A percentile compares a stretch with the other conserved stretches of the same genome.
Evolutionary conservation across 92 coral and sea anemone genomes (phyloP).

Genomic region (Galaxea fascicularis): DNA sequence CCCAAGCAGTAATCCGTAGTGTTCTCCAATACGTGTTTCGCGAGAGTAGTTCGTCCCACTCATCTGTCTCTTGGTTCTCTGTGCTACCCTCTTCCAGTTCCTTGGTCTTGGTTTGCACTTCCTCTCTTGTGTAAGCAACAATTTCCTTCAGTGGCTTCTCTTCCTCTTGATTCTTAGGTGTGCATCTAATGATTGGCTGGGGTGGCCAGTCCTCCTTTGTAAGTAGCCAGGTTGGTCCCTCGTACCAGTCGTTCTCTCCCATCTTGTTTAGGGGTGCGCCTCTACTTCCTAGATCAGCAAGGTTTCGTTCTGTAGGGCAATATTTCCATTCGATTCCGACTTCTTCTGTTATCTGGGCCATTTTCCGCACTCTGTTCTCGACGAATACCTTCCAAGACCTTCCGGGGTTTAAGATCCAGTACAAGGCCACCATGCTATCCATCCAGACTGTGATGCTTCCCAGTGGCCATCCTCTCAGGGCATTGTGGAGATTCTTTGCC

Average conservation of each 20-base stretch:
- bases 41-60: slow-evolving; percentile 53
- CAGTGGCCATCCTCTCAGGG: slow-evolving; percentile 38
- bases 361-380: slow-evolving; percentile 51
- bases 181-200: slow-evolving; percentile 39
- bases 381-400: no score
- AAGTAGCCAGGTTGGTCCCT: slow-evolving; percentile 61
- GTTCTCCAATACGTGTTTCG: slow-evolving; percentile 23
- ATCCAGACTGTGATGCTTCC: slow-evolving; percentile 42
- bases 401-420: slow-evolving; percentile 53
- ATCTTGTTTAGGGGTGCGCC: slow-evolving; percentile 60
- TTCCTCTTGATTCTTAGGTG: slow-evolving; percentile 28
- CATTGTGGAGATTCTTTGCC: slow-evolving; percentile 11
- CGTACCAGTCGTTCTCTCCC: slow-evolving; percentile 36
- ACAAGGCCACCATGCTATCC: slow-evolving; percentile 54
- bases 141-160: not conserved
- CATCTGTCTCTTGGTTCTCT: slow-evolving; percentile 58
- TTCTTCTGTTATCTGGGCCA: slow-evolving; percentile 48
- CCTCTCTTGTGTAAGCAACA: slow-evolving; percentile 27
- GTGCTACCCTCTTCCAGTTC: no score
- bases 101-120: no score
- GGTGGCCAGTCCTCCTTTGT: slow-evolving; percentile 46
- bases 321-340: slow-evolving; percentile 35
- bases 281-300: slow-evolving; percentile 65
- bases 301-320: slow-evolving; percentile 43
- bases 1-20: slow-evolving; percentile 68